phyloP scores from a whole-genome alignment of 37 sponge, comb jelly and placozoan species.

The Dysidea cf. avara region DNA sequence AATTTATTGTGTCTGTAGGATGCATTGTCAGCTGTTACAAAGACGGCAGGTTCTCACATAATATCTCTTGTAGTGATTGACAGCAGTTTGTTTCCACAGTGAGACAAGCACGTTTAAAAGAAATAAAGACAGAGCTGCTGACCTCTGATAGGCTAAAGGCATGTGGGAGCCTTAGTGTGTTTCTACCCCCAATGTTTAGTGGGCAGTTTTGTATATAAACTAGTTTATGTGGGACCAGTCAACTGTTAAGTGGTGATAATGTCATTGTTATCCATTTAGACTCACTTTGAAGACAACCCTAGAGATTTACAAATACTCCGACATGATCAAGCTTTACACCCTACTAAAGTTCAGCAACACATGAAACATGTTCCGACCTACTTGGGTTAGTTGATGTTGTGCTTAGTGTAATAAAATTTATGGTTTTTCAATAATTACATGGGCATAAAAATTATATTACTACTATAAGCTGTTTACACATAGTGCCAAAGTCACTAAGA shows the following conservation, averaged over 20 bases:
- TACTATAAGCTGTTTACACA: too few relatives aligned
- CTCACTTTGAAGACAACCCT: slow-evolving; percentile 94
- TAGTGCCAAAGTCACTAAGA: too few relatives aligned
- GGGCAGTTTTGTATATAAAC: too few relatives aligned
- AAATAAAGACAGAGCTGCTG: slow-evolving; percentile 89
- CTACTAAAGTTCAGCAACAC: slow-evolving; percentile 74
- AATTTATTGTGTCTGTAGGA: slow-evolving; percentile 42
- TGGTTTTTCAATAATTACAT: too few relatives aligned
- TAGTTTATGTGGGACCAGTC: too few relatives aligned
- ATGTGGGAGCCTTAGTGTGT: not conserved
- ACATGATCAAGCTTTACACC: slow-evolving; percentile 88
- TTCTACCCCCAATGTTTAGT: too few relatives aligned
- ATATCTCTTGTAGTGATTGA: not conserved
- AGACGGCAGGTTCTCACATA: slow-evolving; percentile 59
- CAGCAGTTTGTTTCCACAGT: slow-evolving; percentile 49
- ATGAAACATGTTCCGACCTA: slow-evolving; percentile 92
- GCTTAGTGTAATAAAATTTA: too few relatives aligned
- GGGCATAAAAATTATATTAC: too few relatives aligned
- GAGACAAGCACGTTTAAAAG: slow-evolving; percentile 87
- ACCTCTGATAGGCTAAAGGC: slow-evolving; percentile 95
- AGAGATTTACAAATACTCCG: slow-evolving; percentile 92
- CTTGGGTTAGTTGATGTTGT: slow-evolving; percentile 77
- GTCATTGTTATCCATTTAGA: slow-evolving; percentile 4
- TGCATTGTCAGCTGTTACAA: slow-evolving; percentile 83
- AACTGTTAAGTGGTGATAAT: too few relatives aligned